phyloP scores from a whole-genome alignment of 2,888 invertebrate species.

The Scotopteryx bipunctaria region DNA sequence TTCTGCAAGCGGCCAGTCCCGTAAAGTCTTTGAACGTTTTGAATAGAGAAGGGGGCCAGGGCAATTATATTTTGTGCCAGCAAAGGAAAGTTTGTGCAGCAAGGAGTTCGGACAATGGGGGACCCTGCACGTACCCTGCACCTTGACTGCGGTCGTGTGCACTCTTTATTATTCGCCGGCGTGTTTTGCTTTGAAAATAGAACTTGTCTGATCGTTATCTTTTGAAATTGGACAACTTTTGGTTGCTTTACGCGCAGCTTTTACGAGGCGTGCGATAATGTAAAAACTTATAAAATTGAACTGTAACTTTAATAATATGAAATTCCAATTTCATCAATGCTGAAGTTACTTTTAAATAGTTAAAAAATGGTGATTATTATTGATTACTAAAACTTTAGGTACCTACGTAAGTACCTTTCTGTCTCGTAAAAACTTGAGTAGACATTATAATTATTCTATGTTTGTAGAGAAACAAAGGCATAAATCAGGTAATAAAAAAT shows the following conservation, averaged over 20 bases:
- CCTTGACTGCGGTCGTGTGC: conserved; percentile 69
- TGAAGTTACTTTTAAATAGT: too few species aligned
- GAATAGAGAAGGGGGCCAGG: conserved; percentile 66
- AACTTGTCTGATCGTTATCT: conserved; percentile 54
- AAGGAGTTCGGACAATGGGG: conserved; percentile 63
- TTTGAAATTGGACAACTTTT: conserved; percentile 43
- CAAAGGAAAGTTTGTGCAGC: conserved; percentile 53
- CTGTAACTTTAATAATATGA: too few species aligned
- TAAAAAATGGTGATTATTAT: too few species aligned
- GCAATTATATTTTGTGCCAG: conserved; percentile 73
- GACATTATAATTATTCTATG: too few species aligned
- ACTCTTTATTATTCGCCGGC: conserved; percentile 57
- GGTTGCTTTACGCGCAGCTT: conserved; percentile 13
- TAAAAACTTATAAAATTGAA: too few species aligned
- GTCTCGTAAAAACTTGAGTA: too few species aligned
- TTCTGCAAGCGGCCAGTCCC: conserved; percentile 43
- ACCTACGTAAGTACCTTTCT: too few species aligned
- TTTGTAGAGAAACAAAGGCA: too few species aligned
- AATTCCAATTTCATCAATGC: too few species aligned
- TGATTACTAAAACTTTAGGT: too few species aligned
- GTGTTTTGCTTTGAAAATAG: conserved; percentile 63
- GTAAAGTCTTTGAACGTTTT: conserved; percentile 41
- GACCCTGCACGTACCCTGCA: conserved; percentile 47
- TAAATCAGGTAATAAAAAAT: too few species aligned
- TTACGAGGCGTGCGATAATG: too few species aligned